These are phyloP conservation scores for Pseudopipra pipra DNA, from an alignment of 2,113 vertebrate genomes.

Conservation along the genomic window DNA sequence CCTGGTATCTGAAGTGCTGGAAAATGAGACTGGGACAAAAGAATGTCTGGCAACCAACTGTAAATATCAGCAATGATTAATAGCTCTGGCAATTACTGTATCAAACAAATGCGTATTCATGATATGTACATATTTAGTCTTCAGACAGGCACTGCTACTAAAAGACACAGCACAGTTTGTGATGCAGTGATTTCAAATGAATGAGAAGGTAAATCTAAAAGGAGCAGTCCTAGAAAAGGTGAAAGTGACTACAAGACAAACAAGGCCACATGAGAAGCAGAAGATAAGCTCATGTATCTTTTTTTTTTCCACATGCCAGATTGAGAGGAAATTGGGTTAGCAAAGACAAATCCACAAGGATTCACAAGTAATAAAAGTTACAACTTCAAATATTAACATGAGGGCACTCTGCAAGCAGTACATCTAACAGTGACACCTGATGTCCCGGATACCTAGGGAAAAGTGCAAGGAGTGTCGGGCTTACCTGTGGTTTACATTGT, in stretches of 20 bases:
- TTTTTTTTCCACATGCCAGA: background rate
- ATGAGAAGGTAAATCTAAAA: background rate
- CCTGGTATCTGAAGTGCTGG: background rate
- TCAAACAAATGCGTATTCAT: background rate
- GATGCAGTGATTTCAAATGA: background rate
- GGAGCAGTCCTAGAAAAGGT: background rate
- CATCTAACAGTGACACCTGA: background rate
- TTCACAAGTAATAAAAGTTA: background rate
- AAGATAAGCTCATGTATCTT: background rate
- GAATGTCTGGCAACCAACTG: background rate
- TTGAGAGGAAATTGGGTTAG: background rate
- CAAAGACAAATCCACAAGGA: background rate
- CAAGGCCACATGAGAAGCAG: background rate
- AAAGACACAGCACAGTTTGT: background rate
- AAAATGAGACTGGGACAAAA: background rate
- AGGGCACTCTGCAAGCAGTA: background rate
- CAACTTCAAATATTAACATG: background rate
- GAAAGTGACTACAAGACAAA: background rate
- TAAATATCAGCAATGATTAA: background rate
- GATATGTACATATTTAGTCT: background rate
- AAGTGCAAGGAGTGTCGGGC: background rate
- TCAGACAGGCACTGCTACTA: background rate
- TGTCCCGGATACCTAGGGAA: background rate
- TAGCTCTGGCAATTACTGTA: background rate
- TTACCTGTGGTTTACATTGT: background rate